phyloP scores from a whole-genome alignment of 2,113 vertebrate species.

The Syngnathoides biaculeatus region DNA sequence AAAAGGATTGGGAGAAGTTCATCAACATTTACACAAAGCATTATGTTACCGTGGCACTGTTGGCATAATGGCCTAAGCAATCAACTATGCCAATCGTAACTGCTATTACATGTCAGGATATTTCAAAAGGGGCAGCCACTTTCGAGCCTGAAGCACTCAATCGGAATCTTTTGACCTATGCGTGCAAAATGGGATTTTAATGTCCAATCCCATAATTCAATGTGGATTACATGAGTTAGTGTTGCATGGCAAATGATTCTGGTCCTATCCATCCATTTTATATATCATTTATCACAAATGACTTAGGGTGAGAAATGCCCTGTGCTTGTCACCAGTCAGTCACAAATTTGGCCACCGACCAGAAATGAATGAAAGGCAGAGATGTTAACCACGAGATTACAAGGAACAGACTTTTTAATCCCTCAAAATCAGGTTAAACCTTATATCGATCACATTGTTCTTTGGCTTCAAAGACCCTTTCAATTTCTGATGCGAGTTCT shows the following conservation, averaged over 20 bases:
- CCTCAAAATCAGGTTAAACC: not conserved
- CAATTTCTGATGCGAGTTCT: no score
- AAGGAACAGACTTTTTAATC: not conserved
- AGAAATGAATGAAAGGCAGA: not conserved
- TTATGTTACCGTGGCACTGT: not conserved
- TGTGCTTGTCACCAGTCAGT: not conserved
- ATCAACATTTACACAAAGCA: not conserved
- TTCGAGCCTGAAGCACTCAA: not conserved
- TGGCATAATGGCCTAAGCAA: not conserved
- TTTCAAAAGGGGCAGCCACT: not conserved
- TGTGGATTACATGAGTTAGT: not conserved
- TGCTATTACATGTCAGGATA: not conserved
- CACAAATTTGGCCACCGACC: not conserved
- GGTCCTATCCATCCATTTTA: not conserved
- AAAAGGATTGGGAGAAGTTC: not conserved
- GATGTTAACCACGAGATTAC: not conserved
- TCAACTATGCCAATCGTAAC: not conserved
- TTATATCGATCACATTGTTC: not conserved
- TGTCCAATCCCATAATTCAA: not conserved
- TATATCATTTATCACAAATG: not conserved
- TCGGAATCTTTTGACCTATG: not conserved
- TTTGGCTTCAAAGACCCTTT: not conserved
- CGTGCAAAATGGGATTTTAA: not conserved
- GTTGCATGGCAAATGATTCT: not conserved
- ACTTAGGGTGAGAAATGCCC: not conserved